Evolutionary conservation across 2,888 invertebrate species (phyloP).

Genomic region (Cremastobaeus sp.): DNA sequence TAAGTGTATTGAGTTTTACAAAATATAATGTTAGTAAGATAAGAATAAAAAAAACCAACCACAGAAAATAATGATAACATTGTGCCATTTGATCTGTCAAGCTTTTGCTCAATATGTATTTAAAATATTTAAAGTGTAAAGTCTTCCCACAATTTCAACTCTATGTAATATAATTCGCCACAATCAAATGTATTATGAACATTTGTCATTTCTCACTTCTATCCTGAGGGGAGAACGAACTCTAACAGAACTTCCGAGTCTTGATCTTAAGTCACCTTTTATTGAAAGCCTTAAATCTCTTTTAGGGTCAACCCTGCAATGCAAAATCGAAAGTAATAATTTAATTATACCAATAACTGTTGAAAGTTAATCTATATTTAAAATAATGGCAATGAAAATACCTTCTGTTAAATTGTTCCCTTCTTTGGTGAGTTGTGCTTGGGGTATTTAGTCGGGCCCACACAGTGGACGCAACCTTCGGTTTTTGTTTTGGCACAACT

Average conservation of each 20-base stretch:
- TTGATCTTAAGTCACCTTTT: constrained; percentile 42
- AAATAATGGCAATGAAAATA: no score
- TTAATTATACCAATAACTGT: neutral
- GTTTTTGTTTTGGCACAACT: constrained; percentile 79
- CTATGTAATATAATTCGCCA: neutral
- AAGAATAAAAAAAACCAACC: constrained; percentile 73
- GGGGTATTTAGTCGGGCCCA: constrained; percentile 80
- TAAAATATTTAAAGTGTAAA: no score
- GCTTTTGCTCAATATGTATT: no score
- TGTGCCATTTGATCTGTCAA: no score
- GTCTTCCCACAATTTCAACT: no score
- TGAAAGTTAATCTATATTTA: neutral
- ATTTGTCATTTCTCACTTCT: constrained; percentile 77
- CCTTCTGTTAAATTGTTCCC: no score
- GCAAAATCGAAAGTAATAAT: neutral
- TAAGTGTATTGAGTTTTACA: constrained; percentile 66
- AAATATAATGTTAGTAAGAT: no score
- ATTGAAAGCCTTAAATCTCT: constrained; percentile 33
- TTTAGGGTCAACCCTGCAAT: constrained; percentile 1
- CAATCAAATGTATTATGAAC: constrained; percentile 64
- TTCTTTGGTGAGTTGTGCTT: constrained; percentile 8
- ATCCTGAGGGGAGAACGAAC: constrained; percentile 76
- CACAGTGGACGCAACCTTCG: constrained; percentile 78
- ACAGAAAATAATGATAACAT: no score
- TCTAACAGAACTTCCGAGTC: constrained; percentile 52